These are phyloP conservation scores for Penelope pileata DNA, from an alignment of 2,113 vertebrate species.

Conservation along the genomic window DNA sequence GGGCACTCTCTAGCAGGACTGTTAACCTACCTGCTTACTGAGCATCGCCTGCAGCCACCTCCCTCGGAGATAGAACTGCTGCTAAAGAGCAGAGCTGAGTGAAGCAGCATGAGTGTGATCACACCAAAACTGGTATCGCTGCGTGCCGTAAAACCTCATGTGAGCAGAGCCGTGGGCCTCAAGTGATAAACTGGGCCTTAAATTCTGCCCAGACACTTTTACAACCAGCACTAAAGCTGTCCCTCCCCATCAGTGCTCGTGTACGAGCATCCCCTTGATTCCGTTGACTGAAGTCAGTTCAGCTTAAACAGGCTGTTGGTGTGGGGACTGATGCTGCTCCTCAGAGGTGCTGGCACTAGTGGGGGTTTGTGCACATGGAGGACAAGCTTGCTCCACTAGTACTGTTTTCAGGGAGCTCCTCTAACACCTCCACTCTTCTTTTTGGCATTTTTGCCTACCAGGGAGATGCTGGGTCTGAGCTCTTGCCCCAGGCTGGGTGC, in stretches of 20 bases:
- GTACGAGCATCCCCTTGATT: background rate
- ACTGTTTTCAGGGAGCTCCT: background rate
- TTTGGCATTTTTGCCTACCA: background rate
- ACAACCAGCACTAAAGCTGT: background rate
- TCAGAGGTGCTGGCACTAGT: background rate
- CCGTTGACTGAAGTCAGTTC: background rate
- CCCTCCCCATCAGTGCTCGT: background rate
- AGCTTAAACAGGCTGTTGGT: background rate
- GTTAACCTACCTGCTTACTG: background rate
- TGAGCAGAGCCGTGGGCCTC: fast-evolving
- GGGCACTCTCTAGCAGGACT: background rate
- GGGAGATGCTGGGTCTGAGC: background rate
- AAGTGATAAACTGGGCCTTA: background rate
- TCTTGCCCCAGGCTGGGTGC: fast-evolving
- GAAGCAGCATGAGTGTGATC: fast-evolving
- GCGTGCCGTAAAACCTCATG: background rate
- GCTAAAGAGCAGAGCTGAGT: background rate
- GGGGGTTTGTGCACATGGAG: background rate
- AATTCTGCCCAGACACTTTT: background rate
- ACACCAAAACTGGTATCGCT: fast-evolving
- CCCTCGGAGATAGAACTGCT: background rate
- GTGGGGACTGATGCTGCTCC: background rate
- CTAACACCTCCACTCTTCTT: background rate
- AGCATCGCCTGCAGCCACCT: background rate
- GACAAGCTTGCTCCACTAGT: background rate